phyloP scores from a whole-genome alignment of 2,113 vertebrate species.

The Colinus virginianus region DNA sequence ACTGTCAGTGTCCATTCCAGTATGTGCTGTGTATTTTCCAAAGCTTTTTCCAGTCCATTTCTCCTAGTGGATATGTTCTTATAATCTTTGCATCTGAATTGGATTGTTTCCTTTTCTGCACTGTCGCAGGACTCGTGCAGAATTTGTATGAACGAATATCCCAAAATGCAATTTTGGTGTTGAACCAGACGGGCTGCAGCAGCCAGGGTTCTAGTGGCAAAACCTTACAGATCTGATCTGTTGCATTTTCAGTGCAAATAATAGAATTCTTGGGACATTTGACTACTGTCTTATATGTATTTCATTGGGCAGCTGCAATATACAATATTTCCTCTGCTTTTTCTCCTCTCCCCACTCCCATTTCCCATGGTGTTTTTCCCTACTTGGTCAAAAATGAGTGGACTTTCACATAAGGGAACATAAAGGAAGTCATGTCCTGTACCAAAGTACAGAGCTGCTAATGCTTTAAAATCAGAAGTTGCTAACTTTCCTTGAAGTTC shows the following conservation, averaged over 20 bases:
- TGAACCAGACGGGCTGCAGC: background rate
- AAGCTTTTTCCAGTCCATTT: background rate
- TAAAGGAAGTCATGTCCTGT: background rate
- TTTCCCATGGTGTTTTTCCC: background rate
- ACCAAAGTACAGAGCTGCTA: background rate
- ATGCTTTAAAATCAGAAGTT: background rate
- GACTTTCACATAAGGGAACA: background rate
- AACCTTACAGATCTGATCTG: background rate
- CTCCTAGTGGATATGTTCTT: background rate
- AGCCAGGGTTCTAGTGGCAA: background rate
- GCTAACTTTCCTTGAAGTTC: background rate
- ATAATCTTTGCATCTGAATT: background rate
- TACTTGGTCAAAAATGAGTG: background rate
- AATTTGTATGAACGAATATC: background rate
- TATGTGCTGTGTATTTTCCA: background rate
- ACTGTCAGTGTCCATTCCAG: rapidly evolving
- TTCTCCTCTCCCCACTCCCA: background rate
- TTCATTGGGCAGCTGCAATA: background rate
- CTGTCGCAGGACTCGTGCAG: background rate
- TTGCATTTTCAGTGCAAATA: background rate
- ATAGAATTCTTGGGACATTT: background rate
- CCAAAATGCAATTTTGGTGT: background rate
- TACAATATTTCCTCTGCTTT: background rate
- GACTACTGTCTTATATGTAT: background rate
- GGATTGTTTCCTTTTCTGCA: background rate